These are phyloP conservation scores for Coenonympha glycerion DNA, from an alignment of 2,888 invertebrate species.

Conservation along the genomic window DNA sequence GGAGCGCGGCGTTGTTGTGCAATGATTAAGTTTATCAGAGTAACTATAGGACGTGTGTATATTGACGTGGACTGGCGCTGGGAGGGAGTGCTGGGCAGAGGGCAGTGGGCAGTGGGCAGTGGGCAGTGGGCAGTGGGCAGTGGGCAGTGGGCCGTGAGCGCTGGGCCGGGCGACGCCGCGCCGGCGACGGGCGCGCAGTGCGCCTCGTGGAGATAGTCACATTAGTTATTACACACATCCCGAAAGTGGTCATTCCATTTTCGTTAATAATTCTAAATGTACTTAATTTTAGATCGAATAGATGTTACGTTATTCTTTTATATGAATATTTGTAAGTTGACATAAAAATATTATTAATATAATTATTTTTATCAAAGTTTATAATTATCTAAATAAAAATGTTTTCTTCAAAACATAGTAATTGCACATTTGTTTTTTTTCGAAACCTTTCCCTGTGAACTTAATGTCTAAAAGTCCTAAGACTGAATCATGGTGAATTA, in stretches of 20 bases:
- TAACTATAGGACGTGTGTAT: conserved; percentile 33
- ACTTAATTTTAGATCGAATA: conserved; percentile 71
- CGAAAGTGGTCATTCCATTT: conserved; percentile 72
- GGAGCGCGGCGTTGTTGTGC: conserved; percentile 47
- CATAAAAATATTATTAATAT: conserved; percentile 77
- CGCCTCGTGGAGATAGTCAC: conserved; percentile 57
- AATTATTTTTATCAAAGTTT: conserved; percentile 78
- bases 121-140: background rate
- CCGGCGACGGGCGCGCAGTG: conserved; percentile 29
- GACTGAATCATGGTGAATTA: background rate
- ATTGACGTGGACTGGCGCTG: conserved; percentile 22
- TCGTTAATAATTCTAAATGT: conserved; percentile 67
- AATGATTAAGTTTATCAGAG: conserved; percentile 48
- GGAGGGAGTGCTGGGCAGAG: background rate
- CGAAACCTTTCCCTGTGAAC: background rate
- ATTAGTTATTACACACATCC: conserved; percentile 67
- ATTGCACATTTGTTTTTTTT: conserved; percentile 38
- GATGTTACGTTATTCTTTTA: conserved; percentile 77
- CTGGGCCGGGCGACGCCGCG: conserved; percentile 22
- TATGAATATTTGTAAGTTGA: conserved; percentile 75
- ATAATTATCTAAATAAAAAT: conserved; percentile 78
- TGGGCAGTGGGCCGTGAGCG: background rate
- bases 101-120: conserved; percentile 2
- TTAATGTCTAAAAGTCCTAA: too few species aligned
- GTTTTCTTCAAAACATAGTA: conserved; percentile 72